phyloP scores from a whole-genome alignment of 1,140 invertebrate species.

The Thaumatotibia leucotreta region DNA sequence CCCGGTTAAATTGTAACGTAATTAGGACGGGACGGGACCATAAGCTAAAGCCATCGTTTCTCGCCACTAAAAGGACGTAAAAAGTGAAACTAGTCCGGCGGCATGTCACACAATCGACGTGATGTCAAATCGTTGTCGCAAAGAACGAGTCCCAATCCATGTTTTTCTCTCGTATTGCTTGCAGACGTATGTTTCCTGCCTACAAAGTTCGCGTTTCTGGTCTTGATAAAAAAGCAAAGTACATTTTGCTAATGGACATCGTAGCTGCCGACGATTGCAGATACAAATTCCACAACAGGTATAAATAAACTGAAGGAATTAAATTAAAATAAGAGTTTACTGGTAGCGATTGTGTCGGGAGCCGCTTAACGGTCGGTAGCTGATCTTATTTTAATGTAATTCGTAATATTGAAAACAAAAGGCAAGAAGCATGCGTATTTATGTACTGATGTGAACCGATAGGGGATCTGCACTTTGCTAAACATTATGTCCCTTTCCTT shows the following conservation, averaged over 20 bases:
- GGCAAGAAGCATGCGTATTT: constrained; percentile 81
- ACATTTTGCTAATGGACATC: constrained; percentile 96
- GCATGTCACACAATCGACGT: constrained; percentile 69
- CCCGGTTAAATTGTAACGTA: constrained; percentile 29
- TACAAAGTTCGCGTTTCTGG: constrained; percentile 94
- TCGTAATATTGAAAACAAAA: constrained; percentile 55
- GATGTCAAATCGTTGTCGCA: constrained; percentile 70
- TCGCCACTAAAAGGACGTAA: constrained; percentile 47
- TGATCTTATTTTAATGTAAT: constrained; percentile 72
- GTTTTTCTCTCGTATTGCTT: constrained; percentile 78
- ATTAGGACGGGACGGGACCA: constrained; percentile 64
- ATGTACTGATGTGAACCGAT: constrained; percentile 39
- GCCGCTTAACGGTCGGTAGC: constrained; percentile 22
- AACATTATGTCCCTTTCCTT: constrained; percentile 20
- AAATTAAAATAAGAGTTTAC: constrained; percentile 70
- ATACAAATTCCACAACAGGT: constrained; percentile 98
- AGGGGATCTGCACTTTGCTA: constrained; percentile 51
- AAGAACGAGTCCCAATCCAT: constrained; percentile 79
- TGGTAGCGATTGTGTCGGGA: constrained; percentile 29
- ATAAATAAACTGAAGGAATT: constrained; percentile 68
- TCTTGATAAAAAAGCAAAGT: constrained; percentile 96
- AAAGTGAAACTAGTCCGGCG: constrained; percentile 65
- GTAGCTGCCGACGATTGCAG: constrained; percentile 94
- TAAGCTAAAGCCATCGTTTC: constrained; percentile 61
- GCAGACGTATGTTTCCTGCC: constrained; percentile 94